Percentiles rank a stretch among this genome's conserved stretches.
Conservation (phyloP, 2,797 vertebrate genomes). For the Myripristis jacobus region DNA sequence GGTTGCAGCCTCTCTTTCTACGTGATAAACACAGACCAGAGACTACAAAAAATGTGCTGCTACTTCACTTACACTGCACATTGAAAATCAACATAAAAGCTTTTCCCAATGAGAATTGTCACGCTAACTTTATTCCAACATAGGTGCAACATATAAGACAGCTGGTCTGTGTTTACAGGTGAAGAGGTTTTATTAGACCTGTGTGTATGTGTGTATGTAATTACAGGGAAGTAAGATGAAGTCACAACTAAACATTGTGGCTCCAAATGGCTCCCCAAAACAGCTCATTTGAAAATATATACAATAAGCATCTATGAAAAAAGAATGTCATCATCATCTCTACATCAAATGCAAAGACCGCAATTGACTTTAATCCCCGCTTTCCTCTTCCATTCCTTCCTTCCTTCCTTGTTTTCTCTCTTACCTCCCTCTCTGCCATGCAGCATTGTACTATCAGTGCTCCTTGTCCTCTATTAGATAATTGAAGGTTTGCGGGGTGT, state of each 20-base stretch:
- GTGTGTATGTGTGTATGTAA: conserved; percentile 12
- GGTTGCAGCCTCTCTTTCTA: too few relatives aligned
- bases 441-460: conserved; percentile 28
- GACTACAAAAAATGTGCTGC: too few relatives aligned
- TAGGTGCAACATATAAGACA: conserved; percentile 34
- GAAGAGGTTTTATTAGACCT: conserved; percentile 13
- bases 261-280: neutral
- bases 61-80: neutral
- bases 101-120: neutral
- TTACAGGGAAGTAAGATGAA: conserved; percentile 35
- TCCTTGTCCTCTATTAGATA: conserved; percentile 53
- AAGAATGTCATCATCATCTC: conserved; percentile 13
- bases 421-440: conserved; percentile 5
- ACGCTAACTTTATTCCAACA: neutral
- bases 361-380: neutral
- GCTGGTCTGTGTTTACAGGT: conserved; percentile 37
- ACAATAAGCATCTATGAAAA: neutral
- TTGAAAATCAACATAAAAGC: neutral
- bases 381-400: neutral
- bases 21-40: too few relatives aligned
- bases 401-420: conserved; percentile 13
- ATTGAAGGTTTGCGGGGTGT: conserved; percentile 44
- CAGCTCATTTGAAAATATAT: neutral
- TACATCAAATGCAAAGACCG: neutral
- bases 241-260: conserved; percentile 12